A percentile compares a stretch with the other conserved stretches of the same genome.
Evolutionary conservation across 1,140 invertebrate species (phyloP).

Genomic region (Aphaenogaster rudis): DNA sequence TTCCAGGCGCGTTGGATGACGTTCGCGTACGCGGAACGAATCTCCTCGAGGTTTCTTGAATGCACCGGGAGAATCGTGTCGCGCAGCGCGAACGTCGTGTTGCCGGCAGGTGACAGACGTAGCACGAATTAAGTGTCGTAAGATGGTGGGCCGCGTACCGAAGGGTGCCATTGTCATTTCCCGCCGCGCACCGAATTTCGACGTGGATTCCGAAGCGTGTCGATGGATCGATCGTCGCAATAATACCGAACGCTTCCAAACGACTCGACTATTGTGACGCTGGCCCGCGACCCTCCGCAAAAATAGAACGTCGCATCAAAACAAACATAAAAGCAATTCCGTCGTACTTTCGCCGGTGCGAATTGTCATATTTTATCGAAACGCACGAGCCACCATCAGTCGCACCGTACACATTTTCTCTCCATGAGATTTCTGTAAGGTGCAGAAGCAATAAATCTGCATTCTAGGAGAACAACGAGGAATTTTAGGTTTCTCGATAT

Average conservation of each 20-base stretch:
- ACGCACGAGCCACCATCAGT: neutral
- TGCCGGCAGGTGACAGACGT: conserved; percentile 67
- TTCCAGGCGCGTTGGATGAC: conserved; percentile 58
- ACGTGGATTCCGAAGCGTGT: conserved; percentile 27
- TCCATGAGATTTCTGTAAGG: neutral
- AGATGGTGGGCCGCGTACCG: conserved; percentile 28
- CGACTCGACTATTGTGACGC: conserved; percentile 30
- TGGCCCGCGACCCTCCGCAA: conserved; percentile 21
- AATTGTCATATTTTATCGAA: neutral
- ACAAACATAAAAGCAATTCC: conserved; percentile 48
- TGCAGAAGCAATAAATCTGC: neutral
- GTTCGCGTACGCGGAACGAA: conserved; percentile 66
- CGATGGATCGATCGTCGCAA: conserved; percentile 49
- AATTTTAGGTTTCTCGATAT: neutral
- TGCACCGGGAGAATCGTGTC: conserved; percentile 43
- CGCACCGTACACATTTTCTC: neutral
- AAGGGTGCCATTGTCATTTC: conserved; percentile 53
- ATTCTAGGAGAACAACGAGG: neutral
- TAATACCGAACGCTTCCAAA: conserved; percentile 51
- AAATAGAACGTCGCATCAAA: conserved; percentile 48
- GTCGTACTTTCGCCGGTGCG: neutral
- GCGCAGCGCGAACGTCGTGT: conserved; percentile 39
- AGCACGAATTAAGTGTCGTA: conserved; percentile 67
- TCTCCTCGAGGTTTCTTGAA: conserved; percentile 53
- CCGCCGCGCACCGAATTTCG: conserved; percentile 34